Conservation (phyloP, 1,140 invertebrate species). For the Colletes latitarsis region DNA sequence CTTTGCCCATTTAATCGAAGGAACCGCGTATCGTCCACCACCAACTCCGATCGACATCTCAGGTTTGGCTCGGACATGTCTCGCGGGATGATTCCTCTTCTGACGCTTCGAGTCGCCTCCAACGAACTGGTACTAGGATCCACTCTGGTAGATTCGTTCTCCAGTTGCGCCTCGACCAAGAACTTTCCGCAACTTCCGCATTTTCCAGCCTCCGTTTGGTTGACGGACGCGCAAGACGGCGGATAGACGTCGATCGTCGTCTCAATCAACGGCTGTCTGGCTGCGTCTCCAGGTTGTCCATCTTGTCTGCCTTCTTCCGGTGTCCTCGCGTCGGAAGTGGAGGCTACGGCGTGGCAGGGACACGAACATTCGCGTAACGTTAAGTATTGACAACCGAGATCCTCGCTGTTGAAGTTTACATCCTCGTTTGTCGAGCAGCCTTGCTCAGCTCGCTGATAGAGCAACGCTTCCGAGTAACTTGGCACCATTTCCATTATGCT, state of each 20-base stretch:
- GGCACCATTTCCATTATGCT: conserved; percentile 74
- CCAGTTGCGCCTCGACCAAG: conserved; percentile 42
- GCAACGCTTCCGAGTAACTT: conserved; percentile 84
- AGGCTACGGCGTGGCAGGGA: conserved; percentile 35
- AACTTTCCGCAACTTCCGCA: conserved; percentile 53
- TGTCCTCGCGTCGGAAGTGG: not conserved
- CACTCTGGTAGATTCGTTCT: conserved; percentile 16
- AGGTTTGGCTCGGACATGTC: conserved; percentile 78
- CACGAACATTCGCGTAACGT: conserved; percentile 70
- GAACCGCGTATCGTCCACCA: conserved; percentile 51
- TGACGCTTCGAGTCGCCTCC: not conserved
- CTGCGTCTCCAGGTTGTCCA: not conserved
- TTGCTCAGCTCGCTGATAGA: conserved; percentile 78
- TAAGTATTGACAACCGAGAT: not conserved
- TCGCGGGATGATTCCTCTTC: conserved; percentile 31
- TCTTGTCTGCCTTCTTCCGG: conserved; percentile 6
- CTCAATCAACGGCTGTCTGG: conserved; percentile 21
- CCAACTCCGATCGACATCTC: conserved; percentile 60
- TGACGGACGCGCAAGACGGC: not conserved
- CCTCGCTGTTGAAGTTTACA: not conserved
- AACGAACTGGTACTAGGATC: not conserved
- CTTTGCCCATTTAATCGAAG: conserved; percentile 68
- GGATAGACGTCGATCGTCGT: conserved; percentile 30
- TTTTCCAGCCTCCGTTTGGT: conserved; percentile 20
- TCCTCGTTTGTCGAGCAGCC: not conserved